Evolutionary conservation across 2,888 invertebrate species (phyloP), one percentile per base, ranked within the genome.

Genomic region (Andrena praecox): DNA sequence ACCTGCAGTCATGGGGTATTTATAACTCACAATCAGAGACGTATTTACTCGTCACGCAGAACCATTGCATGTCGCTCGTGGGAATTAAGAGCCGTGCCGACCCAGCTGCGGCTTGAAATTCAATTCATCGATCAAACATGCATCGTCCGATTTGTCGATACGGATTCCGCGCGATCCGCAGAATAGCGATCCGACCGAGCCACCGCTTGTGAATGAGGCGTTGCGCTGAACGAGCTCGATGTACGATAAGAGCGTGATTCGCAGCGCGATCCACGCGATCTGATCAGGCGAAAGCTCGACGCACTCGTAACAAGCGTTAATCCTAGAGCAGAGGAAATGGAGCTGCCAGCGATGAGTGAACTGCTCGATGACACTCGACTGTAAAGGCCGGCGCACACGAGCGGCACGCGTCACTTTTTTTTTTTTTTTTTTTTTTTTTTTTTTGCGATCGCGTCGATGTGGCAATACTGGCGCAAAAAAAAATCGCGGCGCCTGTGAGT

Each of bases 221-320:
- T 60, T 54, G 12, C 68, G 24, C 48, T 29, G 42, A 78, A 72
- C 56, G 75, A 72, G 73, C 56, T 80, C 56, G 73, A 83, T 76
- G 80, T 56, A 54, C 82, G 82, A 72, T 63, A 68, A 70, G 71
- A 64, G 33, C 50, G 50, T 54, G 82, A 71, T 64, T 63, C 48
- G 67, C 59, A 66, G 54, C 77, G 56, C 67, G 54, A 66, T 50
- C 59, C 31, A 56, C 78, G 78, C 79, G 79, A 74, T 77, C 35
- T 33, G 33, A 75, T 68, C 31, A 79, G 60, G 79, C 83, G 33
- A 71, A 84, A 81, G 83, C 83, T 75, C 71, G 10, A 68, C 54
- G 71, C 64, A 74, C 68, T 56, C 73, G 66, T 66, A 66, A 77
- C 71, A 69, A 63, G 81, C 80, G 27, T 72, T 74, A 74, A 83